Conservation (phyloP, 2,113 vertebrate species). For the Trematocara marginatum region DNA sequence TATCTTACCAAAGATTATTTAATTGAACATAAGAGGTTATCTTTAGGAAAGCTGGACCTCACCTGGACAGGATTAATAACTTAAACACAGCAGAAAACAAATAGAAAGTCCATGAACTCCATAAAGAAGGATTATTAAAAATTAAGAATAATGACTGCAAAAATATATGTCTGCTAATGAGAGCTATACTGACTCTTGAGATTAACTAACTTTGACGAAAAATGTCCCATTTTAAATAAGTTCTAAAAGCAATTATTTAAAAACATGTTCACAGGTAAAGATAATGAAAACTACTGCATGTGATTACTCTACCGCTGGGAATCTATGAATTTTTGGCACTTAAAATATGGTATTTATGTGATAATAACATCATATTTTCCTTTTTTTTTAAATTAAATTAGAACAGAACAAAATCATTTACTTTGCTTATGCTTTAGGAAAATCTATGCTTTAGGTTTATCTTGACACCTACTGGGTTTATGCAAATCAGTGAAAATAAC, state of each 20-base stretch:
- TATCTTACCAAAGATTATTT: not conserved
- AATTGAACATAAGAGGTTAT: not conserved
- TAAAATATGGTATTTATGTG: not conserved
- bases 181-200: not conserved
- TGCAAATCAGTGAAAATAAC: not conserved
- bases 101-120: not conserved
- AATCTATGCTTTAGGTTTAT: not conserved
- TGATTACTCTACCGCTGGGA: rapidly evolving
- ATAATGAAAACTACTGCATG: not conserved
- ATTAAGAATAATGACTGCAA: not conserved
- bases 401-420: not conserved
- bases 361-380: not conserved
- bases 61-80: not conserved
- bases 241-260: not conserved
- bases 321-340: not conserved
- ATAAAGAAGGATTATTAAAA: not conserved
- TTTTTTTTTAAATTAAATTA: not conserved
- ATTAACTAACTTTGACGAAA: not conserved
- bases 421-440: not conserved
- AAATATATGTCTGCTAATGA: not conserved
- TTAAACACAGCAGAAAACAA: not conserved
- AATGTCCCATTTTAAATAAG: not conserved
- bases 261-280: not conserved
- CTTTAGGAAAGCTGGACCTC: not conserved
- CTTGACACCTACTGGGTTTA: not conserved